Base-by-base conservation (phyloP, 1,140 invertebrate species). In the Philaenus spumarius region DNA sequence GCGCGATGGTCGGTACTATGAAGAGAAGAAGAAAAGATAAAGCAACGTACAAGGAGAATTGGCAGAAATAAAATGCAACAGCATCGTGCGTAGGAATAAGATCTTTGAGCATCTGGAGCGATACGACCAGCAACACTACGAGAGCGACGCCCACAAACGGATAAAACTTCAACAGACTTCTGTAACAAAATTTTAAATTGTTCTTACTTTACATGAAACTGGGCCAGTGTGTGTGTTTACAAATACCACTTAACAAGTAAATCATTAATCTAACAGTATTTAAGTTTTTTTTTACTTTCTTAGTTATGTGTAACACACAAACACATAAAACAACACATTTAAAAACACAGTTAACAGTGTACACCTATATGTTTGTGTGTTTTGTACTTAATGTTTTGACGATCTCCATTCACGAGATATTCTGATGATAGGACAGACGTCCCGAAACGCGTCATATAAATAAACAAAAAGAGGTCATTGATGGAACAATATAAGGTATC, bases 1-100 rank as follows among this genome's bases (percentile, higher is more conserved):
- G 55, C 22, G 63, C 60, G 17, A 64, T 55, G 24, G 54, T 59
- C 4, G 63, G 63, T 1, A 64, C 58, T 14, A 64, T 23, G 2
- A 58, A 51, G 4, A 64, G 43, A 30, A 64, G 34, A 53, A 58
- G 61, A 30, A 62, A 56, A 20, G 37, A 43, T 17, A 56, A 53
- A 46, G 61, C 56, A 23, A 56, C 17, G 39, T 61, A 53, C 19
- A 60, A 51, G 17, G 54, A 55, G 23, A 64, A 60, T 19, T 64
- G 63, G 39, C 55, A 62, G 12, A 54, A 19, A 45, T 64, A 64
- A 48, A 62, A 64, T 23, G 56, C 47, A 14, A 62, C 19, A 14
- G 50, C 34, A 20, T 64, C 58, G 30, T 57, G 58, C 1, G 54
- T 60, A 5, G 63, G 63, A 39, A 64, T 58, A 3, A 64, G 19